Percentiles rank a stretch among this genome's conserved stretches.
phyloP scores from a whole-genome alignment of 2,888 invertebrate genomes.

The Meganola albula region DNA sequence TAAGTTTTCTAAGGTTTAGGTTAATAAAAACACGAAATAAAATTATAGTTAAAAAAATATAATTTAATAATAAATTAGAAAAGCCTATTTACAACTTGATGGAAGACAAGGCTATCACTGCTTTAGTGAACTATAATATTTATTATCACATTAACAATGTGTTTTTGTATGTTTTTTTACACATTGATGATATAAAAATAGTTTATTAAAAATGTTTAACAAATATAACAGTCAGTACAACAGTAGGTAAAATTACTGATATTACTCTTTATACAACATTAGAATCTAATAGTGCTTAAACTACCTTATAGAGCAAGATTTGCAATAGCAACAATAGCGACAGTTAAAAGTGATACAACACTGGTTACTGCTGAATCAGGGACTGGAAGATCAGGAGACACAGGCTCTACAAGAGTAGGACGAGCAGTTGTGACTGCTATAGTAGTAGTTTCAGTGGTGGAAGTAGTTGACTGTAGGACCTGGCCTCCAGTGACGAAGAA shows the following conservation, averaged over 20 bases:
- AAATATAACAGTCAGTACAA: too few species aligned
- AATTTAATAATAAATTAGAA: constrained; percentile 30
- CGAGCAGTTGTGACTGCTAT: constrained; percentile 11
- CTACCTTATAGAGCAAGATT: constrained; percentile 42
- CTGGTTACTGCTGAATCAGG: constrained; percentile 42
- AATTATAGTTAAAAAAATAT: constrained; percentile 14
- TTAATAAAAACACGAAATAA: too few species aligned
- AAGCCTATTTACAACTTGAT: constrained; percentile 34
- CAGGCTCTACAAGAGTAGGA: constrained; percentile 33
- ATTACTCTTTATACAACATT: too few species aligned
- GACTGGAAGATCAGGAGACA: constrained; percentile 24
- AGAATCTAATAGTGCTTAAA: too few species aligned
- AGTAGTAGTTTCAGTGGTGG: not conserved
- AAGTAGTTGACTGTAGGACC: not conserved
- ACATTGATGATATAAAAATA: too few species aligned
- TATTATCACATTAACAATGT: too few species aligned
- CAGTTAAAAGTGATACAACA: constrained; percentile 38
- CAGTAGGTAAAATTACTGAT: too few species aligned
- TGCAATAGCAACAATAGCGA: constrained; percentile 34
- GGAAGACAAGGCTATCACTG: constrained; percentile 21
- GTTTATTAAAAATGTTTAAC: too few species aligned
- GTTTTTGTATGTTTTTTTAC: too few species aligned
- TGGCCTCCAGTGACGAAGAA: constrained; percentile 40
- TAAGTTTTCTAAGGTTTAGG: too few species aligned
- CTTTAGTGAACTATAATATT: too few species aligned